phyloP scores from a whole-genome alignment of 2,113 vertebrate genomes.

The Passer domesticus region DNA sequence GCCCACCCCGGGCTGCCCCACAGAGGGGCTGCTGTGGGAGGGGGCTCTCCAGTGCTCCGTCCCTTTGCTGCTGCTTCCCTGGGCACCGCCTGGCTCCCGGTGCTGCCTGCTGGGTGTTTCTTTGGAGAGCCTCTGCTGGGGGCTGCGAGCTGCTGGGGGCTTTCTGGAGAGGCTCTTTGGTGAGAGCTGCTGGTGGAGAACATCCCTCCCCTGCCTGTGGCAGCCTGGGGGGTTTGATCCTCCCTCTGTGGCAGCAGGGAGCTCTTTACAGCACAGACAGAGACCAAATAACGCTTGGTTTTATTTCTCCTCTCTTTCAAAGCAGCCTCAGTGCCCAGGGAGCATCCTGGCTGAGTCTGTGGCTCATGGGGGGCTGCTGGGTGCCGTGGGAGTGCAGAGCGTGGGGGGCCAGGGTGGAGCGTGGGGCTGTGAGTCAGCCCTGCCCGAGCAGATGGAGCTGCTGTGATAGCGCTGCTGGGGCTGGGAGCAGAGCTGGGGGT shows the following conservation, averaged over 20 bases:
- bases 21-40: neutral
- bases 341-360: accelerated
- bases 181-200: neutral
- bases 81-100: neutral
- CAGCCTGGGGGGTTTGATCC: neutral
- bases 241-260: neutral
- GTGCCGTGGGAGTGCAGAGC: neutral
- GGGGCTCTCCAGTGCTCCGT: neutral
- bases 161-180: neutral
- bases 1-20: neutral
- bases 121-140: neutral
- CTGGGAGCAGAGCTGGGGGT: accelerated
- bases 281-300: accelerated
- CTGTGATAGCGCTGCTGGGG: accelerated
- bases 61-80: neutral
- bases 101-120: neutral
- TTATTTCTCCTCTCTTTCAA: accelerated
- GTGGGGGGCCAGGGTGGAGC: neutral
- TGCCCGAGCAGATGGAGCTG: neutral
- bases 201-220: neutral
- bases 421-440: neutral
- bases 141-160: neutral
- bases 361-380: accelerated
- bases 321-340: accelerated
- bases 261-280: neutral